Conservation (phyloP, 2,888 invertebrate genomes). For the Ectobius pallidus region DNA sequence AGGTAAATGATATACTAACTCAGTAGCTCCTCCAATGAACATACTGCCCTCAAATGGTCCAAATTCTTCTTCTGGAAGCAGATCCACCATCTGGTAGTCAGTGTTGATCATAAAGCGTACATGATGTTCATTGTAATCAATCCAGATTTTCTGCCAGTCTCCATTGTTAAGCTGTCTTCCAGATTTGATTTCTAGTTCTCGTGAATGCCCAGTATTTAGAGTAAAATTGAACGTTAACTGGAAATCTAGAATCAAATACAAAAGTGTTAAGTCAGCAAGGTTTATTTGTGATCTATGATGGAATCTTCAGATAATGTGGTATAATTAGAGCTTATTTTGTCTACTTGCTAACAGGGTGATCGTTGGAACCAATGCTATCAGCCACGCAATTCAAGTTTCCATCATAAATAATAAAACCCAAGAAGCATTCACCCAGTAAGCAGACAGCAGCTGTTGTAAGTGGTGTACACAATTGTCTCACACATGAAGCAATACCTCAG, state of each 20-base stretch:
- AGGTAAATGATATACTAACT: no score
- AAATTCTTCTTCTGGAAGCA: conserved; percentile 84
- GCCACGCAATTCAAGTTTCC: no score
- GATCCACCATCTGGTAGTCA: conserved; percentile 85
- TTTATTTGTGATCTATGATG: no score
- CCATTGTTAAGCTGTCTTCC: conserved; percentile 85
- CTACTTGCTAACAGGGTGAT: no score
- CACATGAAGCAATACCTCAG: no score
- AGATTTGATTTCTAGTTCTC: conserved; percentile 83
- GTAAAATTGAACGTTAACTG: conserved; percentile 90
- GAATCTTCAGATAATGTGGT: not conserved
- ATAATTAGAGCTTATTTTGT: no score
- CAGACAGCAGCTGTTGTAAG: no score
- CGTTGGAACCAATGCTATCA: no score
- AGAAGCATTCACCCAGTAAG: no score
- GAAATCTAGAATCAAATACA: conserved; percentile 75
- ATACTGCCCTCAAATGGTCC: conserved; percentile 92
- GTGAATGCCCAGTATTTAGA: conserved; percentile 80
- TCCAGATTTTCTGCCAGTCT: conserved; percentile 96
- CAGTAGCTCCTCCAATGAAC: conserved; percentile 92
- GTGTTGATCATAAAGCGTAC: conserved; percentile 92
- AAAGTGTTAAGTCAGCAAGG: no score
- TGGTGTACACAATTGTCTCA: no score
- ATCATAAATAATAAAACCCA: no score
- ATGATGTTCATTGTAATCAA: conserved; percentile 93